Percentiles rank a stretch among this genome's conserved stretches.
Evolutionary conservation across 2,113 vertebrate species (phyloP).

Genomic region (Martes martes): DNA sequence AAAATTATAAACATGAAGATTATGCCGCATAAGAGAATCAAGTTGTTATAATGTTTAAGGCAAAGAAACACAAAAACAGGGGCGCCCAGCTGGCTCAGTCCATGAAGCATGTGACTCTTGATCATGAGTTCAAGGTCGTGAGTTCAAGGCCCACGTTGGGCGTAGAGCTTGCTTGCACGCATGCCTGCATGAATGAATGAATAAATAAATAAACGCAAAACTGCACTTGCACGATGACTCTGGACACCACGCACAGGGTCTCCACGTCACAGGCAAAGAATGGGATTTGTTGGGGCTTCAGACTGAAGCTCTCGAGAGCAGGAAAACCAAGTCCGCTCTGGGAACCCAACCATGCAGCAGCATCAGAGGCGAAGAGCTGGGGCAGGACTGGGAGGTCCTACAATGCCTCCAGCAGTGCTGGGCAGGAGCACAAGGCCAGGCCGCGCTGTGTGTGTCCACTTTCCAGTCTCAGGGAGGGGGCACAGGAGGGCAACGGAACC

Average conservation of each 20-base stretch:
- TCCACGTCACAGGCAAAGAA: neutral
- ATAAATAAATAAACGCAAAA: neutral
- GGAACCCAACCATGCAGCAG: neutral
- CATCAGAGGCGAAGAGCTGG: neutral
- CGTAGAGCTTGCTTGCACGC: neutral
- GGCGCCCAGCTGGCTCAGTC: neutral
- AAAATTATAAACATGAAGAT: neutral
- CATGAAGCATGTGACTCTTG: neutral
- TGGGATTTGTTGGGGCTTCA: neutral
- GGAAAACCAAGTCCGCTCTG: too few species aligned
- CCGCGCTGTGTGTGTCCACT: rapidly evolving
- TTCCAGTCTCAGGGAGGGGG: neutral
- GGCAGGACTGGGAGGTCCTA: neutral
- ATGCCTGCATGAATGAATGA: neutral
- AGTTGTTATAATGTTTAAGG: neutral
- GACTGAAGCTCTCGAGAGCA: too few species aligned
- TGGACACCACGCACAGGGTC: neutral
- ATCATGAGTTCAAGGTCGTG: neutral
- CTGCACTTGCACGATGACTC: neutral
- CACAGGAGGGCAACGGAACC: neutral
- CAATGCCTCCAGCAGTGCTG: neutral
- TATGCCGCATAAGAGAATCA: neutral
- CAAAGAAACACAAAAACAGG: neutral
- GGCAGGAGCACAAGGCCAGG: neutral
- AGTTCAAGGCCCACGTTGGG: neutral